Evolutionary conservation across 2,113 vertebrate genomes (phyloP).

Genomic region (Sinocyclocheilus maitianheensis): DNA sequence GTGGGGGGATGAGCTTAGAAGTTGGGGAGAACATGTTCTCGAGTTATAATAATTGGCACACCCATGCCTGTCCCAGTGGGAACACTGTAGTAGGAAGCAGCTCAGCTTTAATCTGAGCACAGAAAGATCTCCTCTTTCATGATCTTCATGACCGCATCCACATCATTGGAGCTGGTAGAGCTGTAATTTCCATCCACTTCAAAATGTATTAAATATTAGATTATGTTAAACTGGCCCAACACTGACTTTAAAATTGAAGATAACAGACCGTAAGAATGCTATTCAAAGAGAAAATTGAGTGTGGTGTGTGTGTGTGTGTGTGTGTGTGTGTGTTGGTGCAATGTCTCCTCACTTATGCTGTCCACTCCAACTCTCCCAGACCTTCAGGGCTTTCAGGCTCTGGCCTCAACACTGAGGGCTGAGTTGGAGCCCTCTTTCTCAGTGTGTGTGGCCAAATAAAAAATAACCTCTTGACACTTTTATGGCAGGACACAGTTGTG

Average conservation of each 20-base stretch:
- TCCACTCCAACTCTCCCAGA: constrained; percentile 5
- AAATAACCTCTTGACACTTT: constrained; percentile 59
- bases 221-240: constrained; percentile 13
- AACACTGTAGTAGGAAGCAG: neutral
- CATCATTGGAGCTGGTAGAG: neutral
- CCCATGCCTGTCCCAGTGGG: neutral
- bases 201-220: constrained; percentile 1
- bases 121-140: constrained; percentile 6
- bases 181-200: constrained; percentile 24
- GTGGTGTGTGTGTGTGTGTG: neutral
- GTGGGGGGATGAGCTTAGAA: neutral
- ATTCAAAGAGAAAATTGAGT: neutral
- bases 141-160: constrained; percentile 18
- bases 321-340: neutral
- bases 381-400: neutral
- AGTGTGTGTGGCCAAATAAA: constrained; percentile 59
- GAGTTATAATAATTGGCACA: too few relatives aligned
- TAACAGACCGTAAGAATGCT: neutral
- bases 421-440: constrained; percentile 11
- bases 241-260: neutral
- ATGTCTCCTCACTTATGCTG: neutral
- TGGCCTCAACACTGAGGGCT: constrained; percentile 23
- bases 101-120: constrained; percentile 22
- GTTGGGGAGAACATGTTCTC: neutral
- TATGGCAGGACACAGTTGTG: constrained; percentile 56